Percentiles rank a stretch among this genome's conserved stretches.
Evolutionary conservation across 2,888 invertebrate genomes (phyloP).

Genomic region (Caenorhabditis angaria): DNA sequence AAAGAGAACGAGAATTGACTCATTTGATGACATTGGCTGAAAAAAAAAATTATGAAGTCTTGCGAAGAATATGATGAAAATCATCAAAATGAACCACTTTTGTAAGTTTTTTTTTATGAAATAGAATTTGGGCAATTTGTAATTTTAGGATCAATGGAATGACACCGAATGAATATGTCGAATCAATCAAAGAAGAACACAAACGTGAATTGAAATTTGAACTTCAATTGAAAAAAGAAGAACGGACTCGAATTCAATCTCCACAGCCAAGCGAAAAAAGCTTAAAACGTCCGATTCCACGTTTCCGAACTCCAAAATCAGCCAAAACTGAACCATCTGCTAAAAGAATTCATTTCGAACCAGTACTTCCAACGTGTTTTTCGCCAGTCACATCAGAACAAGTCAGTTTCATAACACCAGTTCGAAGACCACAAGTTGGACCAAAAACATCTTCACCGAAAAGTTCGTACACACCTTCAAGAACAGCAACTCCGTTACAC

Average conservation of each 20-base stretch:
- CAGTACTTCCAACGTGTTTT: conserved; percentile 24
- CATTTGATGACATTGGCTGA: conserved; percentile 19
- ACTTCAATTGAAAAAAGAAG: conserved; percentile 29
- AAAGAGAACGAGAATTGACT: conserved; percentile 28
- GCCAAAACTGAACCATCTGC: conserved; percentile 33
- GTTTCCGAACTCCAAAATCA: conserved; percentile 31
- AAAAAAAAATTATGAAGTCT: conserved; percentile 12
- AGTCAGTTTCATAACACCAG: conserved; percentile 36
- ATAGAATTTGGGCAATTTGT: neutral
- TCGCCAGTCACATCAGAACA: conserved; percentile 30
- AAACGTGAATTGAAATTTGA: conserved; percentile 25
- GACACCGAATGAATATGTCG: conserved; percentile 23
- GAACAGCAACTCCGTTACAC: conserved; percentile 21
- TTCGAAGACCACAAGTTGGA: conserved; percentile 16
- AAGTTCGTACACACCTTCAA: neutral
- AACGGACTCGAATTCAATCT: conserved; percentile 21
- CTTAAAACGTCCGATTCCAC: conserved; percentile 20
- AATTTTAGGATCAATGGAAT: conserved; percentile 21
- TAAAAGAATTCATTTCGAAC: conserved; percentile 25
- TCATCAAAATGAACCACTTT: conserved; percentile 17
- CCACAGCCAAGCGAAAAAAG: conserved; percentile 28
- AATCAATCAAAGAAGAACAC: conserved; percentile 26
- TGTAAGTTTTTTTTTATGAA: conserved; percentile 3
- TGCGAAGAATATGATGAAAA: conserved; percentile 18
- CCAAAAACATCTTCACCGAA: conserved; percentile 40